Evolutionary conservation across 2,113 vertebrate genomes (phyloP).

Genomic region (Psophia crepitans): DNA sequence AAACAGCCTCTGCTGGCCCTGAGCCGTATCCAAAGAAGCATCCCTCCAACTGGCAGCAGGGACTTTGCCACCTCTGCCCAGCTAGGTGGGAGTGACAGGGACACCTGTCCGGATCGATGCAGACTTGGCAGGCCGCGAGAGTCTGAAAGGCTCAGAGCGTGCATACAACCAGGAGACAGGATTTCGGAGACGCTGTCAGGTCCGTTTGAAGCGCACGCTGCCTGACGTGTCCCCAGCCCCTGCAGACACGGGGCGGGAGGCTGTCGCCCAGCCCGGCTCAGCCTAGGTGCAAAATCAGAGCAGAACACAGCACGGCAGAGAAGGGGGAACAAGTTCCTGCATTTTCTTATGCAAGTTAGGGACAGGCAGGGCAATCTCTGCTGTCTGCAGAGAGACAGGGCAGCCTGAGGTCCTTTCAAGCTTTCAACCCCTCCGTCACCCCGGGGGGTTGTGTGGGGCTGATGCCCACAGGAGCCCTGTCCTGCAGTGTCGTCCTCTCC

Average conservation of each 20-base stretch:
- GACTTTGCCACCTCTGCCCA: not conserved
- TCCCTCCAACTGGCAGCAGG: not conserved
- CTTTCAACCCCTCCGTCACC: not conserved
- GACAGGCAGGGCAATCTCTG: not conserved
- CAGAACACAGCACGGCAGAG: not conserved
- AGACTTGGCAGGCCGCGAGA: not conserved
- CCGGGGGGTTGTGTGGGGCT: rapidly evolving
- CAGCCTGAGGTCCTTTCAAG: not conserved
- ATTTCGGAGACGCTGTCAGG: not conserved
- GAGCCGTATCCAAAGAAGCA: rapidly evolving
- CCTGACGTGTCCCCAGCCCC: not conserved
- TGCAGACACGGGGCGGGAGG: not conserved
- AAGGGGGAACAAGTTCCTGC: not conserved
- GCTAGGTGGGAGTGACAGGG: not conserved
- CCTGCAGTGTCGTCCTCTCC: not conserved
- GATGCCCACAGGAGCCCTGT: not conserved
- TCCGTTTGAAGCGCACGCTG: not conserved
- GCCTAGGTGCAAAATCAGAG: not conserved
- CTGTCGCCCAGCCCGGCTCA: not conserved
- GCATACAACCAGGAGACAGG: rapidly evolving
- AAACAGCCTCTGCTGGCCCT: not conserved
- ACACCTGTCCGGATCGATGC: not conserved
- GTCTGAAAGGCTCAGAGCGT: not conserved
- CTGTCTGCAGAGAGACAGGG: not conserved
- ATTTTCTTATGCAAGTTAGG: not conserved